Evolutionary conservation across 2,113 vertebrate species (phyloP).

Genomic region (Amphilophus citrinellus): DNA sequence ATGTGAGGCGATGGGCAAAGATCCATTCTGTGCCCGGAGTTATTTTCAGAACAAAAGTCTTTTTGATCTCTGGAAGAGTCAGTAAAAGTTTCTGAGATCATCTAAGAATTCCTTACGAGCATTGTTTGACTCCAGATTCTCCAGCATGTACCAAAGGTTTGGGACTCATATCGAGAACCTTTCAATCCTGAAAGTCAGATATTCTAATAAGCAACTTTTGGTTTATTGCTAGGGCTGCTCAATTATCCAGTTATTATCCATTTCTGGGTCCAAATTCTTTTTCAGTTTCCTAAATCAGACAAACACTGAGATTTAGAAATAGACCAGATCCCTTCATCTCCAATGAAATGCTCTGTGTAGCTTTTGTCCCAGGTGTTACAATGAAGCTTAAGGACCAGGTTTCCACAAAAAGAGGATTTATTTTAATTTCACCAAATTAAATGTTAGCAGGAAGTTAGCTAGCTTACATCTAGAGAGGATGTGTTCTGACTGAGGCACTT

Average conservation of each 20-base stretch:
- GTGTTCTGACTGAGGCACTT: neutral
- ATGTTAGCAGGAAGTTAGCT: neutral
- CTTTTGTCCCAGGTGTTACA: neutral
- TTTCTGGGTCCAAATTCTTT: no score
- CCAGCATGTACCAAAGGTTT: neutral
- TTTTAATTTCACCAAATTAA: neutral
- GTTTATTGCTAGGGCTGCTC: neutral
- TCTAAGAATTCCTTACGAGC: neutral
- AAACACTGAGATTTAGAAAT: neutral
- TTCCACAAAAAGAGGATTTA: neutral
- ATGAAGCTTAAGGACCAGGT: neutral
- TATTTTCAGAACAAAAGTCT: neutral
- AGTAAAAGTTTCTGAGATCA: neutral
- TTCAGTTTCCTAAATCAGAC: neutral
- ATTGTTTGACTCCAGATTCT: neutral
- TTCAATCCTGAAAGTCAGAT: neutral
- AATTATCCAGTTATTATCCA: neutral
- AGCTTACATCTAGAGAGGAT: neutral
- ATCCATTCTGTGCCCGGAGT: neutral
- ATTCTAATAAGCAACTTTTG: neutral
- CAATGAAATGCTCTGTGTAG: neutral
- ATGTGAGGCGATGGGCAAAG: neutral
- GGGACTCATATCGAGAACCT: neutral
- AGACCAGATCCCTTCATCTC: neutral
- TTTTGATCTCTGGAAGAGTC: neutral